Evolutionary conservation across 2,888 invertebrate genomes (phyloP), one percentile per base, ranked within the genome.

Genomic region (Brenthis ino): DNA sequence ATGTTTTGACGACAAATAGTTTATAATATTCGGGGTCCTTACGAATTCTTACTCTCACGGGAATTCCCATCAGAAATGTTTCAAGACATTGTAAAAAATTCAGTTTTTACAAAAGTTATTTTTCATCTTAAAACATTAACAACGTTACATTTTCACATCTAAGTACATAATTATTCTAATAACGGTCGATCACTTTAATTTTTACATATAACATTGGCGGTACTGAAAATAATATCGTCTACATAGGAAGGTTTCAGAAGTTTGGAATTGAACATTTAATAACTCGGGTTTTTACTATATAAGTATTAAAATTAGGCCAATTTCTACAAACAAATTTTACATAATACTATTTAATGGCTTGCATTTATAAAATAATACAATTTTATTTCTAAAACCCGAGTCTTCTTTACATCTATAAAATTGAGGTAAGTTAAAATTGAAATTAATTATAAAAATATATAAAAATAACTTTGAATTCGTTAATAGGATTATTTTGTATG

Each of bases 91-190:
- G 94, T 94, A 93, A 93, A 94, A 93, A 93, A 91, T 88, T 91
- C 87, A 94, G 94, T 93, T 94, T 93, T 94, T 95, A 95, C 94
- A 95, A 95, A 95, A 95, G 93, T 94, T 94, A 94, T 93, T 93
- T 89, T 86, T 83, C 87, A 91, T 87, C 94, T 94, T 95, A 95
- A 94, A 93, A 93, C 92, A 91, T 94, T 94, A 94, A 93, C 93
- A 93, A 93, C 93, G 86, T 93, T 93, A 93, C 93, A 92, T 87
- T 91, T 87, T 87, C 91, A 91, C 91, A 86, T 88, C 93, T 93
- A n/a, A n/a, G n/a, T n/a, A 93, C 89, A 48, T 60, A 60, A 72
- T 72, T 72, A 75, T 68, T 64, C 92, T 93, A 93, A 89, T 88
- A 93, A 93, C 92, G 89, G 86, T 91, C 85, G 86, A 91, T 91